A percentile compares a stretch with the other conserved stretches of the same genome.
phyloP scores from a whole-genome alignment of 2,888 invertebrate genomes.

The Andricus curvator region DNA sequence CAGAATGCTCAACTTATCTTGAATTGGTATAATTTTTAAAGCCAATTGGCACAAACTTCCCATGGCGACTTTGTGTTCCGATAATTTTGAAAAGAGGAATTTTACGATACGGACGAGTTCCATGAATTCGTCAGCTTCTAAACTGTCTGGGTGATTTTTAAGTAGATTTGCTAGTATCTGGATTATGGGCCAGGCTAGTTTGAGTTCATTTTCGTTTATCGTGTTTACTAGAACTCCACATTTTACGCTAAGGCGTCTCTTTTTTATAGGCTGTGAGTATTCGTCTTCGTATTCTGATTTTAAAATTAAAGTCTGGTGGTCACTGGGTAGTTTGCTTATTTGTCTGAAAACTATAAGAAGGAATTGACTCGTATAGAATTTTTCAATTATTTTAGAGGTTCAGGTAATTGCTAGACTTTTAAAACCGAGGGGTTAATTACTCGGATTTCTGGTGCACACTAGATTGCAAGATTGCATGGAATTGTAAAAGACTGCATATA shows the following conservation, averaged over 20 bases:
- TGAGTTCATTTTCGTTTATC: slow-evolving; percentile 68
- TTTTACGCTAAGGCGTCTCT: slow-evolving; percentile 64
- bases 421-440: no score
- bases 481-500: no score
- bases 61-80: slow-evolving; percentile 70
- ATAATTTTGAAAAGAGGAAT: slow-evolving; percentile 65
- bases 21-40: slow-evolving; percentile 68
- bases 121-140: slow-evolving; percentile 72
- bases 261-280: slow-evolving; percentile 64
- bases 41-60: slow-evolving; percentile 74
- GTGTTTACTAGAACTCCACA: slow-evolving; percentile 65
- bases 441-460: no score
- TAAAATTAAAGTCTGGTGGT: slow-evolving; percentile 4
- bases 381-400: not conserved
- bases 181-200: slow-evolving; percentile 77
- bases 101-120: slow-evolving; percentile 75
- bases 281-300: not conserved
- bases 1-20: slow-evolving; percentile 52
- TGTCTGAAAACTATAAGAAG: slow-evolving; percentile 73
- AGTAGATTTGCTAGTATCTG: slow-evolving; percentile 75
- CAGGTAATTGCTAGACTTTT: slow-evolving; percentile 66
- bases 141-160: slow-evolving; percentile 75
- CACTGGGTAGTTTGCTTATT: slow-evolving; percentile 56
- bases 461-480: no score
- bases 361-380: not conserved